These are phyloP conservation scores for Trichogramma evanescens DNA, from an alignment of 2,888 invertebrate genomes.

Conservation along the genomic window DNA sequence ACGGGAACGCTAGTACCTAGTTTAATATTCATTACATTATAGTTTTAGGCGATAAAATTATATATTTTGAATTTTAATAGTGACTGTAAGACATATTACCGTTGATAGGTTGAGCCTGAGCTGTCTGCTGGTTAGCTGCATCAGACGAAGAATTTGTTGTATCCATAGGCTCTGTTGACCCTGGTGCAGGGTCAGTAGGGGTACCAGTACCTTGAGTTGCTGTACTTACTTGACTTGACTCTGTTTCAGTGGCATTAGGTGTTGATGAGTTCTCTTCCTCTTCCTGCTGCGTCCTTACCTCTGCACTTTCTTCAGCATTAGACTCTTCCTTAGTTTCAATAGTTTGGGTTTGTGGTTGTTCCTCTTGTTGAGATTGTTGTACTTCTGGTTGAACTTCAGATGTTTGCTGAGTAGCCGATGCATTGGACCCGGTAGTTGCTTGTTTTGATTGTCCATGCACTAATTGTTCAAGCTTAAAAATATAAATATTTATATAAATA, in stretches of 20 bases:
- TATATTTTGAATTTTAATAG: not conserved
- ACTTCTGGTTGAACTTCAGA: constrained; percentile 38
- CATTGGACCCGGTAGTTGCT: constrained; percentile 44
- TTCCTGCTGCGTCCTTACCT: constrained; percentile 22
- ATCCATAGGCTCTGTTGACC: constrained; percentile 38
- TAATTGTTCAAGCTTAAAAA: constrained; percentile 40
- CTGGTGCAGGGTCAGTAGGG: constrained; percentile 39
- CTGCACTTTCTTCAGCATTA: constrained; percentile 41
- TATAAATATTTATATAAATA: not conserved
- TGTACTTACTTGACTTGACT: constrained; percentile 40
- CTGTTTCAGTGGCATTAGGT: constrained; percentile 29
- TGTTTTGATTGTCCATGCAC: constrained; percentile 44
- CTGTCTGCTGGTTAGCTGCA: constrained; percentile 32
- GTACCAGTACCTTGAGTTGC: constrained; percentile 43
- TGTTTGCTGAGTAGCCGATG: constrained; percentile 46
- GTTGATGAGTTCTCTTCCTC: constrained; percentile 16
- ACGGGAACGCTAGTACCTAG: constrained; percentile 16
- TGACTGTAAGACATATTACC: constrained; percentile 1
- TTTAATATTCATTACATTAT: not conserved
- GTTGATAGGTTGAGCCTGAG: constrained; percentile 27
- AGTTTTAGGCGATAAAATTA: not conserved
- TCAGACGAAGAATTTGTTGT: constrained; percentile 21
- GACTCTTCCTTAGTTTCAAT: constrained; percentile 32
- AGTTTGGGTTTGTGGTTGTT: constrained; percentile 42
- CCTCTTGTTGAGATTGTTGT: constrained; percentile 35